Conservation (phyloP, 2,888 invertebrate genomes). For the Megalurothrips usitatus region DNA sequence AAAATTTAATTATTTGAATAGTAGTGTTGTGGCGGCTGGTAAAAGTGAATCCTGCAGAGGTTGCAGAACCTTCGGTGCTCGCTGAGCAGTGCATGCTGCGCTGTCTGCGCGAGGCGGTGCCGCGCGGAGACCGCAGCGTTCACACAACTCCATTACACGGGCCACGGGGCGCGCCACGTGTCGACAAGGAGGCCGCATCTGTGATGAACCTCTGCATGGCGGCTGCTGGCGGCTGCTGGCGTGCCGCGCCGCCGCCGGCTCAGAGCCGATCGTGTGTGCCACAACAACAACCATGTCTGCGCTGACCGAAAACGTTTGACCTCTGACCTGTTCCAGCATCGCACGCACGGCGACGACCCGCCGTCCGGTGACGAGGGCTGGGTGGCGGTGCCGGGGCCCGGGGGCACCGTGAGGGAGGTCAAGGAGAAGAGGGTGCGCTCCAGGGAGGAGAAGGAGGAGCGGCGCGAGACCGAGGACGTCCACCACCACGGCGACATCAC, state of each 20-base stretch:
- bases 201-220: neutral
- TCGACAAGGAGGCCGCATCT: neutral
- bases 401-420: conserved; percentile 72
- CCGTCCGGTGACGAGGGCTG: conserved; percentile 44
- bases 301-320: conserved; percentile 29
- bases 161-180: neutral
- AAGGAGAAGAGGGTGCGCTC: conserved; percentile 74
- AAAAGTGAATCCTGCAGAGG: too few relatives aligned
- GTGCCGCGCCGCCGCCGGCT: too few relatives aligned
- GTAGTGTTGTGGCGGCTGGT: too few relatives aligned
- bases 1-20: too few relatives aligned
- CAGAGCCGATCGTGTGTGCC: too few relatives aligned
- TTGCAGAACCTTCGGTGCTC: too few relatives aligned
- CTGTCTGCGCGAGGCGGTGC: too few relatives aligned
- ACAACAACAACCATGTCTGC: neutral
- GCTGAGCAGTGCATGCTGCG: too few relatives aligned
- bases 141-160: neutral
- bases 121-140: too few relatives aligned
- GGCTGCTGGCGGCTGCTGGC: too few relatives aligned
- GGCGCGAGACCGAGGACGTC: conserved; percentile 77
- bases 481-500: conserved; percentile 79
- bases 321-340: conserved; percentile 46
- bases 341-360: conserved; percentile 50
- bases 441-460: conserved; percentile 75
- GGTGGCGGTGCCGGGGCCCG: conserved; percentile 61